phyloP scores from a whole-genome alignment of 1,140 invertebrate species.

The Lepidotrigona ventralis region DNA sequence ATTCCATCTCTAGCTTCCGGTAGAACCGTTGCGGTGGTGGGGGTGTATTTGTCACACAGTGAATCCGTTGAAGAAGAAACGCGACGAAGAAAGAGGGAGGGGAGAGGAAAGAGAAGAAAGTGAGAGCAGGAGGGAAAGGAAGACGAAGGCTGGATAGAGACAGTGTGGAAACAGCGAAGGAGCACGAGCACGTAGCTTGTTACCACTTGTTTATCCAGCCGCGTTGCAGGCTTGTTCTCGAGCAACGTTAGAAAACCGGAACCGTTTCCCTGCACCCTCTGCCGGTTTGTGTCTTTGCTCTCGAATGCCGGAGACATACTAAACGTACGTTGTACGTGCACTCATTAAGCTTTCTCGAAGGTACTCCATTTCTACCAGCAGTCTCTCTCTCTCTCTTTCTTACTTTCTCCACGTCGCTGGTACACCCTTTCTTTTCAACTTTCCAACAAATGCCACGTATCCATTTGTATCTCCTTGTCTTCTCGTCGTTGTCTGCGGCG shows the following conservation, averaged over 20 bases:
- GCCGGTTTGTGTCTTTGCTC: constrained; percentile 48
- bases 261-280: not conserved
- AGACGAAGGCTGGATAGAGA: not conserved
- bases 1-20: too few relatives aligned
- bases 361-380: not conserved
- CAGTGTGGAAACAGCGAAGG: not conserved
- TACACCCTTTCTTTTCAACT: constrained; percentile 28
- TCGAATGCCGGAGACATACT: constrained; percentile 65
- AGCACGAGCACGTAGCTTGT: constrained; percentile 71
- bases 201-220: constrained; percentile 73
- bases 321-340: constrained; percentile 64
- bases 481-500: not conserved
- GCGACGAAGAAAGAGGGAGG: not conserved
- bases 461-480: constrained; percentile 32
- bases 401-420: constrained; percentile 1
- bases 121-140: too few relatives aligned
- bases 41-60: constrained; percentile 64
- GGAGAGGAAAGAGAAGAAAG: not conserved
- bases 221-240: constrained; percentile 49
- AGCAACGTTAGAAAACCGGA: constrained; percentile 58
- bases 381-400: not conserved
- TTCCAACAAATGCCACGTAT: constrained; percentile 4
- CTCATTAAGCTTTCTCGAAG: constrained; percentile 61
- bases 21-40: not conserved
- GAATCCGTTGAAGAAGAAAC: constrained; percentile 23